Conservation (phyloP, 2,113 vertebrate species). For the Oreocharis arfaki region DNA sequence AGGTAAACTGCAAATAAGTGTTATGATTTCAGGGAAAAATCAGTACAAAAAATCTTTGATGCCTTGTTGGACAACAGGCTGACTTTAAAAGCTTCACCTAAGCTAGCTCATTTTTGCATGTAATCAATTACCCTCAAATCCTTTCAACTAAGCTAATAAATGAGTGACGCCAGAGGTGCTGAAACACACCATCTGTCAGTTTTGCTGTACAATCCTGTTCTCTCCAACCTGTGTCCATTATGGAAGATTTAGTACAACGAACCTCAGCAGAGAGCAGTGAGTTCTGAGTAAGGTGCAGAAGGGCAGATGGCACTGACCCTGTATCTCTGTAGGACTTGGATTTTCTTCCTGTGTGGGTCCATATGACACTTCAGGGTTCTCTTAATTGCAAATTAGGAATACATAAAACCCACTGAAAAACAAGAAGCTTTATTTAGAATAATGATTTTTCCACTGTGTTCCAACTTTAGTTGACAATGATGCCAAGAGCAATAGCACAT, state of each 20-base stretch:
- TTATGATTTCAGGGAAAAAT: not conserved
- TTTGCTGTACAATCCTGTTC: not conserved
- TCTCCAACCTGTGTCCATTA: not conserved
- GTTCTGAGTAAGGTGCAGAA: not conserved
- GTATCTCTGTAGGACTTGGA: not conserved
- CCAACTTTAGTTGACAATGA: not conserved
- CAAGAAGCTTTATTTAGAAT: not conserved
- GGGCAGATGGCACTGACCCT: not conserved
- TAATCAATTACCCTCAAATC: constrained; percentile 29
- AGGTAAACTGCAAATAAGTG: not conserved
- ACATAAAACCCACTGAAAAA: not conserved
- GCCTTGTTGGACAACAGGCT: not conserved
- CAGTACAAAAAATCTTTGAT: not conserved
- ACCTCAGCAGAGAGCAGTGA: not conserved
- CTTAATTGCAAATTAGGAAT: not conserved
- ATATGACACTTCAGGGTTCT: not conserved
- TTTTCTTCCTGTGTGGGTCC: not conserved
- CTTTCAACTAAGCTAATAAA: constrained; percentile 23
- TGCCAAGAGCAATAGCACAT: not conserved
- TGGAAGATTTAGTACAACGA: not conserved
- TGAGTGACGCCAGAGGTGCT: not conserved
- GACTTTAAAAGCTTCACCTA: not conserved
- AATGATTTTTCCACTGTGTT: constrained; percentile 19
- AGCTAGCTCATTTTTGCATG: not conserved
- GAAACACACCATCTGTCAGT: constrained; percentile 19